Percentiles rank a stretch among this genome's conserved stretches.
phyloP scores from a whole-genome alignment of 1,140 invertebrate species.

The Amyelois transitella region DNA sequence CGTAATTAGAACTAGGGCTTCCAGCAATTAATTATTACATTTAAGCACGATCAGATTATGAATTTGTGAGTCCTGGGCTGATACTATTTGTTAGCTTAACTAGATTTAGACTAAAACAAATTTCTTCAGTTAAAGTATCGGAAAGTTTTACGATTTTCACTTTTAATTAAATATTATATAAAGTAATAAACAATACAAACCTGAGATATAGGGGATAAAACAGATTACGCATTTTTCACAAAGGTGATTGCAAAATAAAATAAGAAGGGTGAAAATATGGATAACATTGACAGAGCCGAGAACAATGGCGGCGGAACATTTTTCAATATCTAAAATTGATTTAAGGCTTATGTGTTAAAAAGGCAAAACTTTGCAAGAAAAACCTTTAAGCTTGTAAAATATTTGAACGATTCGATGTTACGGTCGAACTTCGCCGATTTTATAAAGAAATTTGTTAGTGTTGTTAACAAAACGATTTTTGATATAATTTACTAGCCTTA shows the following conservation, averaged over 20 bases:
- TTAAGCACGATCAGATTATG: too few relatives aligned
- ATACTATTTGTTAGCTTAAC: too few relatives aligned
- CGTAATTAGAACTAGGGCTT: too few relatives aligned
- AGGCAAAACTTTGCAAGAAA: slow-evolving; percentile 14
- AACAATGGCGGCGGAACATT: not conserved
- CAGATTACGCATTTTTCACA: not conserved
- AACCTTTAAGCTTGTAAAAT: slow-evolving; percentile 22
- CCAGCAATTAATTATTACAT: too few relatives aligned
- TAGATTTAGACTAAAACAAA: too few relatives aligned
- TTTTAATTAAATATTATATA: too few relatives aligned
- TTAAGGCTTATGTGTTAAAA: slow-evolving; percentile 11
- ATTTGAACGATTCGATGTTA: slow-evolving; percentile 34
- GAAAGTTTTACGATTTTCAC: too few relatives aligned
- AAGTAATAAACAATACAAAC: too few relatives aligned
- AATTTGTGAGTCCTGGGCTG: too few relatives aligned
- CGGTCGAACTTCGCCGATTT: slow-evolving; percentile 31
- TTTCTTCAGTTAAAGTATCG: too few relatives aligned
- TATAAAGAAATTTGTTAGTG: slow-evolving; percentile 52
- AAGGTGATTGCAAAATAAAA: not conserved
- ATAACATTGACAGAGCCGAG: not conserved
- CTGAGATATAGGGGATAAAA: too few relatives aligned
- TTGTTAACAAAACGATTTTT: slow-evolving; percentile 53
- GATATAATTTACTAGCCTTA: slow-evolving; percentile 61
- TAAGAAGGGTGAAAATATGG: not conserved
- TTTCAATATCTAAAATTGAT: slow-evolving; percentile 13